phyloP scores from a whole-genome alignment of 2,113 vertebrate species.

The Austrofundulus limnaeus region DNA sequence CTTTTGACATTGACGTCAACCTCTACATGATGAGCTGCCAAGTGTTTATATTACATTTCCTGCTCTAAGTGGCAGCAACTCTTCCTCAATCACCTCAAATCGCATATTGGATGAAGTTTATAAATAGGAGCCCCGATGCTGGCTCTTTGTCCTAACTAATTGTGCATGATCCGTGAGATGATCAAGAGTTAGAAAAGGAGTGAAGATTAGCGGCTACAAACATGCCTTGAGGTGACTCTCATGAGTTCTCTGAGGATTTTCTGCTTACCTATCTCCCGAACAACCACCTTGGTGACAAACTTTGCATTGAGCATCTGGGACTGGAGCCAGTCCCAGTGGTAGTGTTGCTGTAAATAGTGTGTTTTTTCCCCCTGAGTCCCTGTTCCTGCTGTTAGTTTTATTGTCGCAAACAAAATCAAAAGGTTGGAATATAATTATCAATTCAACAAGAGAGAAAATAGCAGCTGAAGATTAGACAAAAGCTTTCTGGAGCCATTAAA shows the following conservation, averaged over 20 bases:
- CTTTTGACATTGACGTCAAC: constrained; percentile 76
- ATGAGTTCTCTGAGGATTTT: constrained; percentile 29
- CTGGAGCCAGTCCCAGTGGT: constrained; percentile 46
- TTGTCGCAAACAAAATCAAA: constrained; percentile 25
- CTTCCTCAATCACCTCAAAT: constrained; percentile 35
- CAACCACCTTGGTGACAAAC: constrained; percentile 50
- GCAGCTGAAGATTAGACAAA: neutral
- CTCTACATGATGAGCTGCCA: constrained; percentile 49
- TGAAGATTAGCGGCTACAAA: neutral
- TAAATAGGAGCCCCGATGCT: constrained; percentile 16
- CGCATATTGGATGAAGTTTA: constrained; percentile 33
- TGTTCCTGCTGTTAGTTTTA: constrained; percentile 33
- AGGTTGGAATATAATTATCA: constrained; percentile 32
- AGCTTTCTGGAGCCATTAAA: constrained; percentile 32
- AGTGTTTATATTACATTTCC: constrained; percentile 54
- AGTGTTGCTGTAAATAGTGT: constrained; percentile 53
- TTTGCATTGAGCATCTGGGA: constrained; percentile 40
- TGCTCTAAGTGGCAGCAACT: constrained; percentile 1
- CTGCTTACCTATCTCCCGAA: constrained; percentile 55
- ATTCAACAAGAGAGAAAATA: constrained; percentile 14
- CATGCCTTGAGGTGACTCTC: constrained; percentile 24
- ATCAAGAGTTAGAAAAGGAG: neutral
- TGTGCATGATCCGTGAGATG: constrained; percentile 7
- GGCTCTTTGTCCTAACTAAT: constrained; percentile 17
- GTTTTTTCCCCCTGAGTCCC: constrained; percentile 10